These are phyloP conservation scores for Paracanthobrama guichenoti DNA, from an alignment of 2,113 vertebrate species.

Conservation along the genomic window DNA sequence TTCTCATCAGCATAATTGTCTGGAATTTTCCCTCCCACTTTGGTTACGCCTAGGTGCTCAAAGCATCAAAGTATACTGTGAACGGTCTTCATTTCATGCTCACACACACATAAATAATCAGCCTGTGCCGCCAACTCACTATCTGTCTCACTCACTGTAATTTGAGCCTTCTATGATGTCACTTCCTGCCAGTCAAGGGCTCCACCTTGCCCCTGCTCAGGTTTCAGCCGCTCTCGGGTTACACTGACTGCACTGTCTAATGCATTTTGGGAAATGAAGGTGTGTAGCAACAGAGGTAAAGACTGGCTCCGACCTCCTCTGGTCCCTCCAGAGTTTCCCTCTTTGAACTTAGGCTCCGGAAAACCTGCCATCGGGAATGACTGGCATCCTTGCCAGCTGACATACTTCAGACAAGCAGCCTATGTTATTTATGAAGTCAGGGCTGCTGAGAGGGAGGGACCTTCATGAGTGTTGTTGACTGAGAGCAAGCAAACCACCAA, in stretches of 20 bases:
- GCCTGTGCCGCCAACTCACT: not conserved
- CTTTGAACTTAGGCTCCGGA: conserved; percentile 45
- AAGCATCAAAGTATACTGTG: not conserved
- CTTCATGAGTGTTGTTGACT: conserved; percentile 18
- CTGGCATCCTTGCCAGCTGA: conserved; percentile 77
- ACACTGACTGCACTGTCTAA: conserved; percentile 54
- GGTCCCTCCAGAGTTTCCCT: not conserved
- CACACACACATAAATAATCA: conserved; percentile 4
- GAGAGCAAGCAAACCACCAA: conserved; percentile 64
- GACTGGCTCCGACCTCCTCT: conserved; percentile 42
- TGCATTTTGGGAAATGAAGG: conserved; percentile 52
- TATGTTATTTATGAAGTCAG: conserved; percentile 76
- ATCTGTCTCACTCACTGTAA: conserved; percentile 51
- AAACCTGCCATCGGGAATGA: conserved; percentile 83
- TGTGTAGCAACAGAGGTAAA: conserved; percentile 32
- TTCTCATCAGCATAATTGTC: not conserved
- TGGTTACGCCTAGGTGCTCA: not conserved
- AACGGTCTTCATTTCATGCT: not conserved
- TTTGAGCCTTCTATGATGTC: conserved; percentile 62
- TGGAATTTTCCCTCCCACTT: not conserved
- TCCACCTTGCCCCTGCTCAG: conserved; percentile 65
- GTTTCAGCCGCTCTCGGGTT: conserved; percentile 68
- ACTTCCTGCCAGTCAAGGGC: conserved; percentile 67
- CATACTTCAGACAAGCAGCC: conserved; percentile 61
- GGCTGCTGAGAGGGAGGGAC: conserved; percentile 71